Conservation (phyloP, 2,797 vertebrate species). For the Rhinoraja longicauda region DNA sequence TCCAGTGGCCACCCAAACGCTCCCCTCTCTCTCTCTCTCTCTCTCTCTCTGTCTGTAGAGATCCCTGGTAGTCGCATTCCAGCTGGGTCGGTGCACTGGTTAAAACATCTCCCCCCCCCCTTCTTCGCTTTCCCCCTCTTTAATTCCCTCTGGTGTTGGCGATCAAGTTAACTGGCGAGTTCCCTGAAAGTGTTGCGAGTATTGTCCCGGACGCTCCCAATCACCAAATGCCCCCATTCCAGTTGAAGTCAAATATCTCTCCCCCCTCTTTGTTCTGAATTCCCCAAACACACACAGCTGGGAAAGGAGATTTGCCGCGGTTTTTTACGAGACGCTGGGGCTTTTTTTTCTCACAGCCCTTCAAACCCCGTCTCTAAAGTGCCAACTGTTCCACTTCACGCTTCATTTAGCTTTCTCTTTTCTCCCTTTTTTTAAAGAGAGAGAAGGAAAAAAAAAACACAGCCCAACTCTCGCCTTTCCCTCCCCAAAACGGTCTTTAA, state of each 20-base stretch:
- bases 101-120: not conserved
- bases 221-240: not conserved
- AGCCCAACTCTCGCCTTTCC: slow-evolving; percentile 51
- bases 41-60: not conserved
- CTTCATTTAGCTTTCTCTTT: slow-evolving; percentile 54
- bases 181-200: no score
- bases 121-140: no score
- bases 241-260: not conserved
- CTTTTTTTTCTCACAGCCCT: slow-evolving; percentile 26
- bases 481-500: slow-evolving; percentile 42
- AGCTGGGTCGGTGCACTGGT: not conserved
- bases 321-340: slow-evolving; percentile 40
- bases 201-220: no score
- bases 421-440: no score
- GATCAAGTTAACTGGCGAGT: not conserved
- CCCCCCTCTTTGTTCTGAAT: not conserved
- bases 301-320: slow-evolving; percentile 43
- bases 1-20: not conserved
- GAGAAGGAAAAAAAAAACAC: no score
- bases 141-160: not conserved
- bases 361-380: slow-evolving; percentile 48
- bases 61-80: not conserved
- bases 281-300: slow-evolving; percentile 17
- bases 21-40: not conserved
- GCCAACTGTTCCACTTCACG: slow-evolving; percentile 61